Evolutionary conservation across 2,113 vertebrate species (phyloP), one percentile per base, ranked within the genome.

Genomic region (Monarcha castaneiventris): DNA sequence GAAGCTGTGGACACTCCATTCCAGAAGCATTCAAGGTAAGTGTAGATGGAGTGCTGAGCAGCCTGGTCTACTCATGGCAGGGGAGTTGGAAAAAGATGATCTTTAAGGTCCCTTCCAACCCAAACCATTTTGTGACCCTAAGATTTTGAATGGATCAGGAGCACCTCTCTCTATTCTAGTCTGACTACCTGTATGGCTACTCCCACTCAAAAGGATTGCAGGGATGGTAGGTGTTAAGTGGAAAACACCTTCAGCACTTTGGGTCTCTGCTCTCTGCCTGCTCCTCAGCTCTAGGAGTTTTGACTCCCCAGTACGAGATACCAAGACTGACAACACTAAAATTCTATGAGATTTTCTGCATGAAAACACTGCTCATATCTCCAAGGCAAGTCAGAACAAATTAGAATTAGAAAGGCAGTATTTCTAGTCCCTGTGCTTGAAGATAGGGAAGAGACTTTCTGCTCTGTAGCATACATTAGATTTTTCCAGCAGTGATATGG

Each of bases 221-320:
- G 16, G 9, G 32, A 23, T 20, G 17, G 11, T 14, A 30, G 7
- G 16, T 79, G 27, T 11, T 35, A 37, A 77, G 33, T 22, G 20
- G 30, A 78, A 43, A 90, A 35, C 8, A 54, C 5, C 19, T 82
- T 39, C 17, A 72, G 26, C 11, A 63, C 22, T 44, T 68, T 63
- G 3, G 1, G 15, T 10, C 3, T 25, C 39, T 59, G 13, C 10
- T 39, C 5, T 72, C 16, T 88, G 19, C 9, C 21, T 37, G 7
- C 4, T 79, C 4, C 35, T 55, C 35, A 21, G 6, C 7, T 11
- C 55, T 23, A 32, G 22, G 41, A 76, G 4, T 8, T 68, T 68
- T 85, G 20, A 51, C 6, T 66, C 13, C 4, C 6, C 15, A 15
- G 4, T 16, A 39, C 0, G 0, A 78, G 46, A 66, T 15, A 68